phyloP scores from a whole-genome alignment of 1,140 invertebrate species.

The Bombus superbus region DNA sequence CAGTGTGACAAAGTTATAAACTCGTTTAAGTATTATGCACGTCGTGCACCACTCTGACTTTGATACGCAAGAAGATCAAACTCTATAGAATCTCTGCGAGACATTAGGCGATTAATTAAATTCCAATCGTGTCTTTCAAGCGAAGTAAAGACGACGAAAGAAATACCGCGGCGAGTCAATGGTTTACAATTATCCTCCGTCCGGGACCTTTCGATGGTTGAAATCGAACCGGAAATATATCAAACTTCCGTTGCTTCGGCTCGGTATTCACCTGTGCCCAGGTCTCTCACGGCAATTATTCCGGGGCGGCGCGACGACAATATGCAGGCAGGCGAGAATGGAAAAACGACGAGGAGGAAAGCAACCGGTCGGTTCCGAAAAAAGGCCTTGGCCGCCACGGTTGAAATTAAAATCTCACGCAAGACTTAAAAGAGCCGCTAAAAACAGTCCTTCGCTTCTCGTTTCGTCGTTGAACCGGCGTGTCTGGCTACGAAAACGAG shows the following conservation, averaged over 20 bases:
- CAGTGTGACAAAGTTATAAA: no score
- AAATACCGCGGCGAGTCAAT: background rate
- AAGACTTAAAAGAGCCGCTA: constrained; percentile 45
- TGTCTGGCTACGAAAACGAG: constrained; percentile 62
- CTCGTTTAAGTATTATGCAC: no score
- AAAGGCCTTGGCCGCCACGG: background rate
- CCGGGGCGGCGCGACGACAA: constrained; percentile 15
- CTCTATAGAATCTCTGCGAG: background rate
- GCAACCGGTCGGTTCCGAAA: background rate
- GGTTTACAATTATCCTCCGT: background rate
- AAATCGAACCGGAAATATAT: background rate
- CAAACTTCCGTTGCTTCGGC: background rate
- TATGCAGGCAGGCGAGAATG: background rate
- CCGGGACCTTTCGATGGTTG: background rate
- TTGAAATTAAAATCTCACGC: constrained; percentile 57
- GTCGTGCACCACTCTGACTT: no score
- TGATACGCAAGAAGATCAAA: background rate
- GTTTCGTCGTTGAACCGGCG: constrained; percentile 46
- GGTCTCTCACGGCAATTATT: constrained; percentile 18
- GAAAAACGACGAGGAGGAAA: background rate
- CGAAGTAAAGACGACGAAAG: background rate
- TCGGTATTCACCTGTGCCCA: background rate
- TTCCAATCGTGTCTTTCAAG: background rate
- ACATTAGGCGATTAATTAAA: background rate
- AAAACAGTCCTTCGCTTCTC: constrained; percentile 32